Evolutionary conservation across 2,888 invertebrate species (phyloP).

Genomic region (Bombylius discolor): DNA sequence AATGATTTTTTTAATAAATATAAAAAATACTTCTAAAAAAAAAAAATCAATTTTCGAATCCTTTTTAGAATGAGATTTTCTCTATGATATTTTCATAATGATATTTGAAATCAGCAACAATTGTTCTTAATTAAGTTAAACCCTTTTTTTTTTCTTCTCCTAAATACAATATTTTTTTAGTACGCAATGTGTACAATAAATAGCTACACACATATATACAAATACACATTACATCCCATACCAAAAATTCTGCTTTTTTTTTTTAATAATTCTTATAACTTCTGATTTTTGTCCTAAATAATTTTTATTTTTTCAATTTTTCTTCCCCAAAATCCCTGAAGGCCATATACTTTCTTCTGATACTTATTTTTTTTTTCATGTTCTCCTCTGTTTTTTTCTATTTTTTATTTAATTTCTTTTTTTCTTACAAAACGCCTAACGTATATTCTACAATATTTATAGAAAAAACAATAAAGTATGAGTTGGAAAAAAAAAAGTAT

Average conservation of each 20-base stretch:
- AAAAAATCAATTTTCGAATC: no score
- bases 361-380: not conserved
- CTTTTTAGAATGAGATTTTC: not conserved
- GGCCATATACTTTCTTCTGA: not conserved
- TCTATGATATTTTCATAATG: not conserved
- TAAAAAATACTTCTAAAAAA: no score
- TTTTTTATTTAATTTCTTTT: slow-evolving; percentile 1
- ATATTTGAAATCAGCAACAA: not conserved
- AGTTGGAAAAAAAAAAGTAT: not conserved
- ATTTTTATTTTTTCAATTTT: not conserved
- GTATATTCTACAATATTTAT: not conserved
- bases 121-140: slow-evolving; percentile 10
- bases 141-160: slow-evolving; percentile 3
- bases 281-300: not conserved
- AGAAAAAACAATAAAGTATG: not conserved
- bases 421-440: not conserved
- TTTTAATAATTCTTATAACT: not conserved
- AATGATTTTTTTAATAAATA: no score
- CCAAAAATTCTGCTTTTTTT: not conserved
- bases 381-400: not conserved
- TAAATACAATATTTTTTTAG: not conserved
- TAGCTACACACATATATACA: no score
- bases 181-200: no score
- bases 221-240: not conserved
- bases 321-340: not conserved